phyloP scores from a whole-genome alignment of 2,113 vertebrate species.

The Patagioenas fasciata region DNA sequence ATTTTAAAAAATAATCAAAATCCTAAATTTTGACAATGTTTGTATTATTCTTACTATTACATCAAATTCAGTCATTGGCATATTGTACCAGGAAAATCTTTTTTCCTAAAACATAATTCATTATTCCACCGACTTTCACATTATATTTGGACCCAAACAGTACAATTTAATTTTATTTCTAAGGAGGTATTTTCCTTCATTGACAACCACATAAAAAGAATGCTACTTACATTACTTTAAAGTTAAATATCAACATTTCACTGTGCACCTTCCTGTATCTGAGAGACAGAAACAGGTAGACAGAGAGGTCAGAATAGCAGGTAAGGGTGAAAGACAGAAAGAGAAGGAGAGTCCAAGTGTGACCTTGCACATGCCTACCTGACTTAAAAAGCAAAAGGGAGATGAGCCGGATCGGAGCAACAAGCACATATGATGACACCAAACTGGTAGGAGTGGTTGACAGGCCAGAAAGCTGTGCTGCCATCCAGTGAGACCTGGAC shows the following conservation, averaged over 20 bases:
- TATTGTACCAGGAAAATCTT: rapidly evolving
- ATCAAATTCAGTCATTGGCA: not conserved
- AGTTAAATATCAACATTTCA: not conserved
- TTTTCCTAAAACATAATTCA: not conserved
- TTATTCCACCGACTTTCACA: not conserved
- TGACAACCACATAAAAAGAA: not conserved
- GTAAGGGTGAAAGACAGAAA: not conserved
- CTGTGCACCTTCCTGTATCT: not conserved
- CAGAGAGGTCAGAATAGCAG: not conserved
- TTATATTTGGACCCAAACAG: not conserved
- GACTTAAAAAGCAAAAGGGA: not conserved
- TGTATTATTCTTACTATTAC: not conserved
- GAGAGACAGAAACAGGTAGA: not conserved
- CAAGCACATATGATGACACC: too few relatives aligned
- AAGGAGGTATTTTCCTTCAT: not conserved
- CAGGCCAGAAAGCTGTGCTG: too few relatives aligned
- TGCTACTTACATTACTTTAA: not conserved
- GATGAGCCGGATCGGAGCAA: not conserved
- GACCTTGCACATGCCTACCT: not conserved
- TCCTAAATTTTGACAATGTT: not conserved
- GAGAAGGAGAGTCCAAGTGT: not conserved
- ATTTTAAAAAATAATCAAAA: not conserved
- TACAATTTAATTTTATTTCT: not conserved
- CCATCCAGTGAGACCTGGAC: too few relatives aligned
- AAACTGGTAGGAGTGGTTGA: too few relatives aligned